Base-by-base conservation (phyloP, 2,113 vertebrate species). In the Ceyx melanurus region DNA sequence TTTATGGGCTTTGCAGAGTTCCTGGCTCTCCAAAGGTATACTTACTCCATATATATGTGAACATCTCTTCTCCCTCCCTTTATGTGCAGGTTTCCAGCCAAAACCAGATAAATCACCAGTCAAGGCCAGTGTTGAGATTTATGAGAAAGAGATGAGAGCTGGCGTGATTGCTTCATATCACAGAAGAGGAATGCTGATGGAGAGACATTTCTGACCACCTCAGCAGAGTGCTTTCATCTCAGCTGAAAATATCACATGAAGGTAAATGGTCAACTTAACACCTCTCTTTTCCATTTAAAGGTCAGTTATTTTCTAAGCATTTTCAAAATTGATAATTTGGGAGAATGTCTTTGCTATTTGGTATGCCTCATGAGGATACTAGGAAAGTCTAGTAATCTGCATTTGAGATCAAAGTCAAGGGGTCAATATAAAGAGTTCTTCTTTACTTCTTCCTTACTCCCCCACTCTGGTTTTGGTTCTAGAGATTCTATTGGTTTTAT, bases 151-250 rank as follows among this genome's bases (percentile, higher is more conserved):
- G 13, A 17, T 35, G 48, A 68, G 54, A 72, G 91, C 4, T 15
- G 42, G 5, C 25, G 22, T 33, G 26, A 9, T 92, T 0, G 0
- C 6, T 28, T 29, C 5, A 5, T 9, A 19, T n/a, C 46, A 54
- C 31, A 51, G 31, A 31, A 79, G 29, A 72, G 33, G 14, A 45
- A 35, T 46, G 22, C 6, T 89, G 54, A 19, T 65, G 42, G 54
- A 89, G 37, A 60, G 3, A 60, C 10, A 17, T 79, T 93, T 90
- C 61, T 90, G 73, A 82, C 37, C 58, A 72, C 43, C 31, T 60
- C 1, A 0, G 29, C 28, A 81, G 21, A 93, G 23, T 50, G 45
- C 58, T 85, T 95, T 29, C 18, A 54, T 54, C 42, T 76, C 50
- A 85, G 42, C 33, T 58, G 45, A 82, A 92, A 92, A 76, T 65